Percentiles rank a stretch among this genome's conserved stretches.
Conservation (phyloP, 2,113 vertebrate species). For the Bujurquina vittata region DNA sequence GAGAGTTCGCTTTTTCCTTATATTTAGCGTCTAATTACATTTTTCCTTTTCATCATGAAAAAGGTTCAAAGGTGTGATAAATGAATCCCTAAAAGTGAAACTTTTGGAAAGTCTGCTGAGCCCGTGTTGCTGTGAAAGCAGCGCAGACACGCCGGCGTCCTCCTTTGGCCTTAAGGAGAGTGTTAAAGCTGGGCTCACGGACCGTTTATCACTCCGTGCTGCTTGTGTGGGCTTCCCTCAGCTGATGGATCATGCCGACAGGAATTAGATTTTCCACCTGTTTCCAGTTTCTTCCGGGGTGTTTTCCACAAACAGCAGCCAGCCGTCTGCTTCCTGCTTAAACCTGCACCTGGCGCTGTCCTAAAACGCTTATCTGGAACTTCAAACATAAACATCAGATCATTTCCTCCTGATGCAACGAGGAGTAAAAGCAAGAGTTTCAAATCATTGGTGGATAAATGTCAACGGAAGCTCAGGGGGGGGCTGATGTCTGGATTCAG, state of each 20-base stretch:
- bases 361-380: neutral
- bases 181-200: fast-evolving
- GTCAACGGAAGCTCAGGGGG: neutral
- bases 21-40: neutral
- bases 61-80: neutral
- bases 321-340: neutral
- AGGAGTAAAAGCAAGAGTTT: neutral
- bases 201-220: neutral
- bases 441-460: neutral
- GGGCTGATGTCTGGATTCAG: neutral
- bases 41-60: neutral
- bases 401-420: neutral
- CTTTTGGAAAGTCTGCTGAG: neutral
- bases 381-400: neutral
- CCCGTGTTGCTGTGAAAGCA: neutral
- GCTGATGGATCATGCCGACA: neutral
- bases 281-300: neutral
- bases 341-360: neutral
- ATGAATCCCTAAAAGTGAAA: neutral
- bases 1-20: neutral
- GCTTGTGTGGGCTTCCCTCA: neutral
- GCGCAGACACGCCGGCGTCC: neutral
- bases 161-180: too few species aligned
- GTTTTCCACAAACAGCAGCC: neutral
- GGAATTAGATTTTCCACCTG: neutral